phyloP scores from a whole-genome alignment of 2,888 invertebrate species.

The Drosophila stalkeri region DNA sequence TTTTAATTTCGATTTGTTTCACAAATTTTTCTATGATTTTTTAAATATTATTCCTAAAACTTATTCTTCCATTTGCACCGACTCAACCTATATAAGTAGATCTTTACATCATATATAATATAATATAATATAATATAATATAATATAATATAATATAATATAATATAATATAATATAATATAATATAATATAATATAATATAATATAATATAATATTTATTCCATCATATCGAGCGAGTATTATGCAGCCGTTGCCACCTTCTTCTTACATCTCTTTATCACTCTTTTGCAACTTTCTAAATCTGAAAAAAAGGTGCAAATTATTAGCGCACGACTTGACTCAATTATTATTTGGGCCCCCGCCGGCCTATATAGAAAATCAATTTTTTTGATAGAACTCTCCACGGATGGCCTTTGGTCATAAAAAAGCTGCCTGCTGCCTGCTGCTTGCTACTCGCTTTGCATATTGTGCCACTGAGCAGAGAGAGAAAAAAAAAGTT shows the following conservation, averaged over 20 bases:
- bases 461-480: conserved; percentile 51
- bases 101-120: too few species aligned
- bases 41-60: too few species aligned
- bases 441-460: conserved; percentile 37
- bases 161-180: too few species aligned
- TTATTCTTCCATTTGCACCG: too few species aligned
- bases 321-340: conserved; percentile 72
- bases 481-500: conserved; percentile 13
- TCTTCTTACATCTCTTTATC: conserved; percentile 17
- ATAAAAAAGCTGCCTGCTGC: conserved; percentile 31
- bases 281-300: conserved; percentile 68
- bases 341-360: conserved; percentile 52
- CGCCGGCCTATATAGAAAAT: conserved; percentile 64
- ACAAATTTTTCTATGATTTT: too few species aligned
- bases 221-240: background rate
- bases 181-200: too few species aligned
- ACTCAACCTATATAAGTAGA: too few species aligned
- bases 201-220: too few species aligned
- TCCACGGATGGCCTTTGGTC: conserved; percentile 48
- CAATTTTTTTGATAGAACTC: conserved; percentile 67
- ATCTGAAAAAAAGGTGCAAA: conserved; percentile 71
- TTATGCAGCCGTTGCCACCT: background rate
- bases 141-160: too few species aligned
- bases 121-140: too few species aligned
- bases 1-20: too few species aligned